Conservation (phyloP, 1,140 invertebrate species). For the Lethocerus indicus region DNA sequence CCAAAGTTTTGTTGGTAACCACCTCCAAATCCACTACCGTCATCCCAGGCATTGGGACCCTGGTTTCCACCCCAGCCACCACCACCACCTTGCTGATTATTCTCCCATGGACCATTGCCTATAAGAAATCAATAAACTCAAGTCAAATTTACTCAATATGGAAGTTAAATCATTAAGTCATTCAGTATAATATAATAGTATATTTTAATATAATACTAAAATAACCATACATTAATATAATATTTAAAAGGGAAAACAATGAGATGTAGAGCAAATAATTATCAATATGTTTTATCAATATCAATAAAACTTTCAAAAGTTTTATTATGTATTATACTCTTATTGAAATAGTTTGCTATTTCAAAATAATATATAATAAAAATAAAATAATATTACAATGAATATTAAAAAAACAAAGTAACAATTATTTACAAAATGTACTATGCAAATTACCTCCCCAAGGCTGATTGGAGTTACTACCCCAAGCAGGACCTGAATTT, state of each 20-base stretch:
- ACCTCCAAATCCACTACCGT: slow-evolving; percentile 6
- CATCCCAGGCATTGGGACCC: too few species aligned
- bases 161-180: background rate
- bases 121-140: background rate
- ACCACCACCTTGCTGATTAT: slow-evolving; percentile 8
- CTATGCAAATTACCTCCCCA: slow-evolving; percentile 1
- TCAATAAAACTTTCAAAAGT: too few species aligned
- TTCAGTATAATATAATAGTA: background rate
- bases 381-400: too few species aligned
- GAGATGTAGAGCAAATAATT: too few species aligned
- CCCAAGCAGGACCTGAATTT: slow-evolving; percentile 11
- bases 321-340: too few species aligned
- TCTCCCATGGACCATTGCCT: slow-evolving; percentile 14
- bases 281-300: too few species aligned
- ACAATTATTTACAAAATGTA: background rate
- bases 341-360: too few species aligned
- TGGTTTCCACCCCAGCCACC: background rate
- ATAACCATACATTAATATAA: too few species aligned
- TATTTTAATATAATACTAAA: background rate
- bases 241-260: too few species aligned
- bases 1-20: slow-evolving; percentile 10
- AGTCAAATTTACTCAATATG: slow-evolving; percentile 3
- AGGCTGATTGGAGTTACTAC: slow-evolving; percentile 5
- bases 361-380: too few species aligned
- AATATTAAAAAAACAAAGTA: background rate